phyloP scores from a whole-genome alignment of 1,140 invertebrate genomes.

The Lordiphosa stackelbergi region DNA sequence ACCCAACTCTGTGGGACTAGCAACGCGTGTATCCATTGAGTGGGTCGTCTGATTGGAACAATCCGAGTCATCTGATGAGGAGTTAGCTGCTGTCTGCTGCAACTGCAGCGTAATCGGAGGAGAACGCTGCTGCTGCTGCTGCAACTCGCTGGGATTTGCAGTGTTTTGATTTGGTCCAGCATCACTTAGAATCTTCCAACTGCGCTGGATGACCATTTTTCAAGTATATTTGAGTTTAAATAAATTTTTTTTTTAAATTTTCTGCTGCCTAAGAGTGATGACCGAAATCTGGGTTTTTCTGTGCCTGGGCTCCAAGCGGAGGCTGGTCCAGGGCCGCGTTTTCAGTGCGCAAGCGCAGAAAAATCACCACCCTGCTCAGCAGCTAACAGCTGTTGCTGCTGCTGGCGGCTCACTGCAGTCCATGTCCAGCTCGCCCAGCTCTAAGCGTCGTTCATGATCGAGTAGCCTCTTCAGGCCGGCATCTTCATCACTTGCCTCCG shows the following conservation, averaged over 20 bases:
- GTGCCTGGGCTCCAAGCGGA: slow-evolving; percentile 41
- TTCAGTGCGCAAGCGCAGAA: slow-evolving; percentile 44
- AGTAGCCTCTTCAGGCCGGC: slow-evolving; percentile 34
- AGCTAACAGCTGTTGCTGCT: slow-evolving; percentile 32
- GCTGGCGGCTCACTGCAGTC: slow-evolving; percentile 32
- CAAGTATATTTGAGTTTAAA: slow-evolving; percentile 5
- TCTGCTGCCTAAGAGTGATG: background rate
- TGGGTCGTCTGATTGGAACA: slow-evolving; percentile 74
- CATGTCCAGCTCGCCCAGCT: slow-evolving; percentile 64
- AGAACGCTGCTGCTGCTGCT: slow-evolving; percentile 57
- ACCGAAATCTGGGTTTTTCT: slow-evolving; percentile 25
- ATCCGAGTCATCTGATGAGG: slow-evolving; percentile 73
- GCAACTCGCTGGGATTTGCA: slow-evolving; percentile 36
- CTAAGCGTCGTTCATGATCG: slow-evolving; percentile 53
- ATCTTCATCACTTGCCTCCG: slow-evolving; percentile 38
- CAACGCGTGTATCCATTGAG: slow-evolving; percentile 67
- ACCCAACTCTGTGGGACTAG: slow-evolving; percentile 42
- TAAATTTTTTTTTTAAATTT: slow-evolving; percentile 4
- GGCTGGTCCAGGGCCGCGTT: slow-evolving; percentile 39
- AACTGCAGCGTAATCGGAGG: slow-evolving; percentile 43
- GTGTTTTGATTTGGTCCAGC: slow-evolving; percentile 29
- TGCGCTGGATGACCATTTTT: slow-evolving; percentile 71
- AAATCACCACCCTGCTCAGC: slow-evolving; percentile 44
- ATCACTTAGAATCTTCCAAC: slow-evolving; percentile 71
- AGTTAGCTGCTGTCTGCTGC: slow-evolving; percentile 32